Conservation (phyloP, 1,140 invertebrate species). For the Leptonema lineaticorne region DNA sequence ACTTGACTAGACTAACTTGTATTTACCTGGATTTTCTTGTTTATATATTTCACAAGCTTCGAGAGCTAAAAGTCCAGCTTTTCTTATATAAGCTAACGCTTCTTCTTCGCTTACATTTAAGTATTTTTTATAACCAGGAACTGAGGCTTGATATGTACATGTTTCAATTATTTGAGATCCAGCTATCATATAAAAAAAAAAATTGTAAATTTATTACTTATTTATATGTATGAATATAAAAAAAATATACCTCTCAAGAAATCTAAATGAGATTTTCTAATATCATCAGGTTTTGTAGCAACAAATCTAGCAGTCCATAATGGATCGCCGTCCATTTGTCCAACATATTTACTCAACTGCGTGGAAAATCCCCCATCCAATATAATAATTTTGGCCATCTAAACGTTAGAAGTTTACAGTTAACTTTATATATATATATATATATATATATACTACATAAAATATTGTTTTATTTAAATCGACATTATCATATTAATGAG, state of each 20-base stretch:
- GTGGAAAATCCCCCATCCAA: constrained; percentile 56
- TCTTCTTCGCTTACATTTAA: constrained; percentile 50
- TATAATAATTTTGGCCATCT: not conserved
- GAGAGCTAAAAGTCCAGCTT: constrained; percentile 52
- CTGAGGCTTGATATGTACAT: constrained; percentile 64
- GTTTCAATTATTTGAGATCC: constrained; percentile 64
- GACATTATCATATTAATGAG: too few relatives aligned
- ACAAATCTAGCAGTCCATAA: constrained; percentile 59
- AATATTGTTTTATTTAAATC: too few relatives aligned
- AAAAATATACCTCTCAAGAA: constrained; percentile 51
- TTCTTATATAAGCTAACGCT: constrained; percentile 54
- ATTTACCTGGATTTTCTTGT: constrained; percentile 30
- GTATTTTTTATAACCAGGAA: constrained; percentile 57
- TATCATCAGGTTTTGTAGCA: constrained; percentile 49
- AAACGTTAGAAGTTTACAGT: too few relatives aligned
- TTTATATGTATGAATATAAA: not conserved
- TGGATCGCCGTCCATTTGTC: constrained; percentile 46
- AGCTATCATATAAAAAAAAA: constrained; percentile 44
- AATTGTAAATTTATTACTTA: not conserved
- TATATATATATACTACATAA: too few relatives aligned
- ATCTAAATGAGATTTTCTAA: constrained; percentile 55
- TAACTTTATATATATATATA: too few relatives aligned
- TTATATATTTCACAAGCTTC: constrained; percentile 42
- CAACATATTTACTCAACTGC: constrained; percentile 47
- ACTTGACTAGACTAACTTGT: too few relatives aligned